Evolutionary conservation across 2,797 vertebrate genomes (phyloP), one percentile per base, ranked within the genome.

Genomic region (Anguilla anguilla): DNA sequence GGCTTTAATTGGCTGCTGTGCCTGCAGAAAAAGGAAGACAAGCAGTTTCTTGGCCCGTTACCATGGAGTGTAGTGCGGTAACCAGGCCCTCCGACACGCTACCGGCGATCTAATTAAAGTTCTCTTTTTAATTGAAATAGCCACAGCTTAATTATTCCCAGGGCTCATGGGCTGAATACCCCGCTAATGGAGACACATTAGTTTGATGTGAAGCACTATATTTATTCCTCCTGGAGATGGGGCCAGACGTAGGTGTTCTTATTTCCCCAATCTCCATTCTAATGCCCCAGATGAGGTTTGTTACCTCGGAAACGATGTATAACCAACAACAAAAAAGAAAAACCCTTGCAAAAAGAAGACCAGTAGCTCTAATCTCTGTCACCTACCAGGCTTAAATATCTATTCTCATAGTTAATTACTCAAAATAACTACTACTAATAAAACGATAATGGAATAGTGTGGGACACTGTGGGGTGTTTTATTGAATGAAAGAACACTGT

Each of bases 1-100:
- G 64, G 35, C 72, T 35, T 57, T 87, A 67, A 69, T 28, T 51
- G 46, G 79, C 46, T 89, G 89, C 61, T 84, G 86, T 86, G 84
- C 85, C 90, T 89, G 87, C 51, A 85, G 86, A 84, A 74, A 87
- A 77, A 67, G 49, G 86, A 87, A 28, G 84, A 88, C 88, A 89
- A 88, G 86, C 84, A 77, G 74, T 87, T 59, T 83, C 83, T 86
- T 82, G n/a, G 61, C 79, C 84, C 77, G 92, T 92, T 92, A 89
- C 91, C 90, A 92, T 91, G 90, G 89, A 92, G 88, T 87, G 79
- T 10, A 57, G 83, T 85, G 69, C 88, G 85, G 84, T 88, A 90
- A 89, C 84, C 88, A 88, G 79, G 84, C 87, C 87, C 86, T 67
- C n/a, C 57, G 88, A 88, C 43, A 86, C 87, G 86, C n/a, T 85